Evolutionary conservation across 2,113 vertebrate genomes (phyloP).

Genomic region (Epinephelus lanceolatus): DNA sequence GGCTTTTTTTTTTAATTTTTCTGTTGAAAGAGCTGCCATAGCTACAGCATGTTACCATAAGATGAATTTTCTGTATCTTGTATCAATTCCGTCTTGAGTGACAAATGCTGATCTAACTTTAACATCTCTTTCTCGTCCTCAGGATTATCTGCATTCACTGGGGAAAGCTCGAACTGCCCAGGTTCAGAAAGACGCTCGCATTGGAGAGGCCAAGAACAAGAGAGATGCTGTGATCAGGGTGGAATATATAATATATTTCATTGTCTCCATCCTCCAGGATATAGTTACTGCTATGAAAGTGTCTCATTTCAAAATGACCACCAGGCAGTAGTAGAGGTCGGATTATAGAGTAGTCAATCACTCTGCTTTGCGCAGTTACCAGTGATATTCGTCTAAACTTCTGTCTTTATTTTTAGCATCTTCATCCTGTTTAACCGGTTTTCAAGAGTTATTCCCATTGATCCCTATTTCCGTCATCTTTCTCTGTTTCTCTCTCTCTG

Average conservation of each 20-base stretch:
- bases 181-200: slow-evolving; percentile 93
- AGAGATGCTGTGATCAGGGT: slow-evolving; percentile 92
- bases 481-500: neutral
- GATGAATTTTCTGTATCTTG: neutral
- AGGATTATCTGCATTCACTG: slow-evolving; percentile 93
- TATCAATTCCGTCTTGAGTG: neutral
- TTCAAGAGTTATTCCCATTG: neutral
- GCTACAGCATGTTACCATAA: too few species aligned
- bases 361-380: neutral
- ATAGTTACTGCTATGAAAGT: neutral
- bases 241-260: slow-evolving; percentile 25
- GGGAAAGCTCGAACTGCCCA: slow-evolving; percentile 92
- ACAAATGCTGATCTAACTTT: neutral
- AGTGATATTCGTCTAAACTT: neutral
- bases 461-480: neutral
- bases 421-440: neutral
- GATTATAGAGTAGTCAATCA: neutral
- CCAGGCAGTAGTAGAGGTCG: neutral
- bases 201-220: slow-evolving; percentile 92
- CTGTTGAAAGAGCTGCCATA: neutral
- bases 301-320: neutral
- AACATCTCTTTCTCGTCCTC: neutral
- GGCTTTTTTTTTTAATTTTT: neutral
- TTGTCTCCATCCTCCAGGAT: neutral
- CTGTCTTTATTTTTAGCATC: slow-evolving; percentile 2